Percentiles rank a stretch among this genome's conserved stretches.
Conservation (phyloP, 1,140 invertebrate genomes). For the Lepidurus arcticus region DNA sequence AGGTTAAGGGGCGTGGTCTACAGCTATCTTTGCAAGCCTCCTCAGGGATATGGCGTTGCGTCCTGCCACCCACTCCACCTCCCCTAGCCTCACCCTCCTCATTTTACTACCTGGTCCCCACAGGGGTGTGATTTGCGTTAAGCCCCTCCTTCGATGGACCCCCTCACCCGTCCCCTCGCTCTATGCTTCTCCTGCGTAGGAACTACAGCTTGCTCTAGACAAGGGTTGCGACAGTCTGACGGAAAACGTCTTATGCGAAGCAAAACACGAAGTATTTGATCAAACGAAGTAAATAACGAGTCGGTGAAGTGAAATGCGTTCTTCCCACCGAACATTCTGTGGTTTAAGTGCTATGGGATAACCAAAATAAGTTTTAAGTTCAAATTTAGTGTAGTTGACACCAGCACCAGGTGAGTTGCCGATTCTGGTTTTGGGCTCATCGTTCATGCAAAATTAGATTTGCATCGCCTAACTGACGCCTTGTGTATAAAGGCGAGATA, state of each 20-base stretch:
- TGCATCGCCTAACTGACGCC: too few species aligned
- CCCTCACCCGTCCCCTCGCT: not conserved
- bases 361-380: not conserved
- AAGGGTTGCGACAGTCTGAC: constrained; percentile 9
- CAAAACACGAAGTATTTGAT: not conserved
- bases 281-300: not conserved
- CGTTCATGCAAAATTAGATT: too few species aligned
- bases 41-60: not conserved
- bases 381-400: not conserved
- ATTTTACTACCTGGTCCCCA: constrained; percentile 11
- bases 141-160: not conserved
- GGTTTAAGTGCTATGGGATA: not conserved
- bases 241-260: not conserved
- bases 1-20: not conserved
- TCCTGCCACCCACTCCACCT: not conserved
- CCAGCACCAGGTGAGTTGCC: not conserved
- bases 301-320: not conserved
- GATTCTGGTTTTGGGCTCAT: not conserved
- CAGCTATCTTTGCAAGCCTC: constrained; percentile 7
- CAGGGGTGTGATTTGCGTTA: not conserved
- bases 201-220: not conserved
- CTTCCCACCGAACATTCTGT: not conserved
- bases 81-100: not conserved
- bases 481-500: too few species aligned
- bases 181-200: constrained; percentile 3